Evolutionary conservation across 2,888 invertebrate species (phyloP).

Genomic region (Scrobipalpa atriplicella): DNA sequence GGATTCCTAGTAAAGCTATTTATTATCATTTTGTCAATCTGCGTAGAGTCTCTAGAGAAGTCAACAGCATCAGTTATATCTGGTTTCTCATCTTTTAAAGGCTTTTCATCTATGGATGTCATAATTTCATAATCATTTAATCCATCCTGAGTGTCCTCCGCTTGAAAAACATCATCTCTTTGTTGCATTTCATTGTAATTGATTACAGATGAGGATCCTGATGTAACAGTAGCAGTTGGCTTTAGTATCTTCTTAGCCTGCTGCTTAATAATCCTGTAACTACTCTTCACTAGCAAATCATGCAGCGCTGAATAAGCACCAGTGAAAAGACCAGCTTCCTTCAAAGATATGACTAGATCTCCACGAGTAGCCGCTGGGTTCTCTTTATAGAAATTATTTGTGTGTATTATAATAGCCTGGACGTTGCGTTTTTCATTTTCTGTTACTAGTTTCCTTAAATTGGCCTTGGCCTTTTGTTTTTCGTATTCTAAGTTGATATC

Average conservation of each 20-base stretch:
- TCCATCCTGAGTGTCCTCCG: no score
- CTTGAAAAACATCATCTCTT: neutral
- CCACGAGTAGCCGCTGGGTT: neutral
- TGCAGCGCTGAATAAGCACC: conserved; percentile 1
- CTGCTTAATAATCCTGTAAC: conserved; percentile 5
- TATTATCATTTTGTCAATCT: neutral
- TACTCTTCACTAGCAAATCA: neutral
- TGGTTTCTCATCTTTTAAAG: neutral
- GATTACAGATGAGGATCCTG: neutral
- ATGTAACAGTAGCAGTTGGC: neutral
- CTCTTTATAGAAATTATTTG: neutral
- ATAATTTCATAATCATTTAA: neutral
- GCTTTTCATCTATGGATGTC: neutral
- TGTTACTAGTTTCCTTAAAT: neutral
- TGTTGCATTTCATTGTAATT: neutral
- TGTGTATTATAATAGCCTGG: neutral
- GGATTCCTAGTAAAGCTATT: neutral
- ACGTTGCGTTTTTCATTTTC: neutral
- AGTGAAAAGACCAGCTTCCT: neutral
- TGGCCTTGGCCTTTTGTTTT: neutral
- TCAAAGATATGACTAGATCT: neutral
- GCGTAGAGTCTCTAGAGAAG: neutral
- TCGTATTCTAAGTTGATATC: neutral
- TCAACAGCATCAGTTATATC: neutral
- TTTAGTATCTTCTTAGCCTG: neutral